Conservation (phyloP, 30 jellyfish, hydroid and myxozoan species). For the Turritopsis dohrnii region DNA sequence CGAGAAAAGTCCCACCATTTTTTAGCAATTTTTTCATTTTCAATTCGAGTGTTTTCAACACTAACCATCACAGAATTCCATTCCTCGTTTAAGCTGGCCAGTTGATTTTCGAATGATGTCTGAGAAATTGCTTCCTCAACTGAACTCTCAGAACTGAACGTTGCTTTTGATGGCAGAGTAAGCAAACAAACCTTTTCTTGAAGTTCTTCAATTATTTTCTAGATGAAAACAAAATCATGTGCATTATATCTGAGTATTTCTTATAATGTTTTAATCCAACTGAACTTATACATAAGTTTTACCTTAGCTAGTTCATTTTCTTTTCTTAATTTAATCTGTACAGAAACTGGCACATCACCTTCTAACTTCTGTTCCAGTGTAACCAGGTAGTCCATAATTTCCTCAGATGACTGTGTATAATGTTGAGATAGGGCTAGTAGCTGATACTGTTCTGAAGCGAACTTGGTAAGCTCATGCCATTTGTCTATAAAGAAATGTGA, state of each 20-base stretch:
- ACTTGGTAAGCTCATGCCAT: slow-evolving; percentile 73
- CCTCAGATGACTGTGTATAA: slow-evolving; percentile 61
- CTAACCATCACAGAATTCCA: slow-evolving; percentile 55
- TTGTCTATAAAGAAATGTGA: slow-evolving; percentile 14
- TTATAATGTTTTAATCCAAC: no score
- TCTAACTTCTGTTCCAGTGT: slow-evolving; percentile 52
- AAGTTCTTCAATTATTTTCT: not conserved
- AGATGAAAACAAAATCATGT: not conserved
- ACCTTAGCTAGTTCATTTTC: slow-evolving; percentile 84
- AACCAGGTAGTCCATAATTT: slow-evolving; percentile 41
- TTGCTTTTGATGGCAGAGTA: not conserved
- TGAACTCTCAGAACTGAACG: not conserved
- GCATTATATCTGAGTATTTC: no score
- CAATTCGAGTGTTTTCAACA: slow-evolving; percentile 46
- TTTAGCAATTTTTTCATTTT: slow-evolving; percentile 54
- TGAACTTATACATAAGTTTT: no score
- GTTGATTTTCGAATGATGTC: slow-evolving; percentile 59
- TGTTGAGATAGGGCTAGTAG: slow-evolving; percentile 61
- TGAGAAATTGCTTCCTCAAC: not conserved
- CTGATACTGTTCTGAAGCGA: slow-evolving; percentile 80
- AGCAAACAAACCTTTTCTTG: not conserved
- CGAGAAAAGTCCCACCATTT: slow-evolving; percentile 87
- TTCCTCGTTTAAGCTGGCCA: slow-evolving; percentile 41
- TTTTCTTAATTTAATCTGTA: slow-evolving; percentile 45
- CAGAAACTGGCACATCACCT: slow-evolving; percentile 43